Evolutionary conservation across 2,888 invertebrate genomes (phyloP), one percentile per base, ranked within the genome.

Genomic region (Philaethria dido): DNA sequence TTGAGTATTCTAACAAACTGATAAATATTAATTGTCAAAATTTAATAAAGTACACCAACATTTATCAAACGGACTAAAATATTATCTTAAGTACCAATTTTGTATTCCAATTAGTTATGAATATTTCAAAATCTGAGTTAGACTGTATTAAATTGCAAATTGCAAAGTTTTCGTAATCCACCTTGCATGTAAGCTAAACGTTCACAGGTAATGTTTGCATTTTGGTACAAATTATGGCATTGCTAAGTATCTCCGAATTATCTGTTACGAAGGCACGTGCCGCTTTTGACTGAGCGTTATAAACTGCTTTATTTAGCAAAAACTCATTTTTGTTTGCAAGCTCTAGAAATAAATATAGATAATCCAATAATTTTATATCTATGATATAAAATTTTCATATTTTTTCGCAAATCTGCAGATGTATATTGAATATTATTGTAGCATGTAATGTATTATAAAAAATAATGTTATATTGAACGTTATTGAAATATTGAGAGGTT

Each of bases 221-320:
- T 61, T 61, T 66, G 55, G 48, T 52, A 48, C 39, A 66, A 66
- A 63, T 63, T 66, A 62, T 62, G 62, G 47, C n/a, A 61, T 61
- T 25, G 36, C 54, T 36, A 62, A 61, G 54, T 45, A 70, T 11
- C 39, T 39, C 13, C 13, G 13, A 39, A 39, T 39, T 39, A 13
- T 39, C 39, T 13, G 1, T 13, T 39, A 39, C 13, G 11, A 39
- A 39, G 39, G 13, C 39, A 2, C 55, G 63, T 5, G 20, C 60
- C 29, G 44, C 42, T 42, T 62, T 25, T 52, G 42, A 52, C 39
- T 39, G 13, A 13, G 39, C 13, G 13, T 39, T 29, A 29, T 3
- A 4, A 4, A 4, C 29, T 29, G 29, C 6, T 3, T 29, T 29
- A 29, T 29, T 4, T 6, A 29, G 6, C 29, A 29, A 29, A 4